Percentiles rank a stretch among this genome's conserved stretches.
Evolutionary conservation across 2,888 invertebrate genomes (phyloP).

Genomic region (Bellardia pandia): DNA sequence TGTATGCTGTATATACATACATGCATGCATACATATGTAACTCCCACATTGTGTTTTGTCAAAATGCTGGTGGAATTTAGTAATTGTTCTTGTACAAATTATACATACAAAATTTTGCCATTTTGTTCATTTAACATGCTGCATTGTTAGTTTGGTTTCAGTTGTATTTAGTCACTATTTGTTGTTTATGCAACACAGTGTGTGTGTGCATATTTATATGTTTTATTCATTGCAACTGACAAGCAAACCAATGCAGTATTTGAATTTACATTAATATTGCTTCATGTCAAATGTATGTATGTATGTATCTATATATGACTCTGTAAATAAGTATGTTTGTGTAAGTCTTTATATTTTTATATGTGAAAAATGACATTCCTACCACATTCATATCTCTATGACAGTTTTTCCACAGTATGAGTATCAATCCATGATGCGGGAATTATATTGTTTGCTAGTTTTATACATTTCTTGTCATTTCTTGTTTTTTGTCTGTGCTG

Average conservation of each 20-base stretch:
- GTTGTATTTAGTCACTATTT: slow-evolving; percentile 54
- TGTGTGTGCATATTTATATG: slow-evolving; percentile 14
- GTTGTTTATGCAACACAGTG: background rate
- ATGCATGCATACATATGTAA: background rate
- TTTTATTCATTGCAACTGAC: slow-evolving; percentile 58
- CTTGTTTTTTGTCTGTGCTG: background rate
- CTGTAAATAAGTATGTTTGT: background rate
- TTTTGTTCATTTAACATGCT: slow-evolving; percentile 60
- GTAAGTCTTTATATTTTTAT: slow-evolving; percentile 8
- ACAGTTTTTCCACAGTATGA: slow-evolving; percentile 42
- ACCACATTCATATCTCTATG: slow-evolving; percentile 56
- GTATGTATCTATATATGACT: background rate
- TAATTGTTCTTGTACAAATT: slow-evolving; percentile 40
- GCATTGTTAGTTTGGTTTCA: slow-evolving; percentile 64
- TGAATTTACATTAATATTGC: slow-evolving; percentile 50
- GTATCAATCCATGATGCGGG: slow-evolving; percentile 48
- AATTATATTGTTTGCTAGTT: slow-evolving; percentile 57
- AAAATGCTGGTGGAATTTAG: slow-evolving; percentile 56
- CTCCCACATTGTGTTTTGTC: slow-evolving; percentile 55
- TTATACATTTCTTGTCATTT: slow-evolving; percentile 51
- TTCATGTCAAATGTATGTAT: slow-evolving; percentile 47
- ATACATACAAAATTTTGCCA: slow-evolving; percentile 27
- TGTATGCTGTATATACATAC: too few relatives aligned
- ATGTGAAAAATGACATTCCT: slow-evolving; percentile 30
- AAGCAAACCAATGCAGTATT: slow-evolving; percentile 65